phyloP scores from a whole-genome alignment of 1,140 invertebrate species.

The Papilio dardanus region DNA sequence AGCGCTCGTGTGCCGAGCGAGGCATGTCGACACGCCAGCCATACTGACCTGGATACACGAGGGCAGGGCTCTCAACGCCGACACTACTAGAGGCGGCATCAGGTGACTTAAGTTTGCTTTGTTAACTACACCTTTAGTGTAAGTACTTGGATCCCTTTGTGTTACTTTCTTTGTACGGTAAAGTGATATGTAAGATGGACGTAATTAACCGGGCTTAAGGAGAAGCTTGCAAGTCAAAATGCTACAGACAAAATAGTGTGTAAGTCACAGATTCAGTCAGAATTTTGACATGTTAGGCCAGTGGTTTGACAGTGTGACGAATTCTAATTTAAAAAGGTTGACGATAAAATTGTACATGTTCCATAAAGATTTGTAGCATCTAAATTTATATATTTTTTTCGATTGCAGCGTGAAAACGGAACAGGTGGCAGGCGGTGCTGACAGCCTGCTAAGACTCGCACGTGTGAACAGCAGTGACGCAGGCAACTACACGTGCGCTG shows the following conservation, averaged over 20 bases:
- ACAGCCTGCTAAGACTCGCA: slow-evolving; percentile 88
- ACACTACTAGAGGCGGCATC: slow-evolving; percentile 88
- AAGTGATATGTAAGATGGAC: neutral
- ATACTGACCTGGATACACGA: slow-evolving; percentile 89
- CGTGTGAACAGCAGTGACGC: slow-evolving; percentile 89
- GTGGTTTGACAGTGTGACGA: neutral
- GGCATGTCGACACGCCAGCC: slow-evolving; percentile 86
- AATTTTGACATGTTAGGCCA: neutral
- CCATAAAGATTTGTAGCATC: neutral
- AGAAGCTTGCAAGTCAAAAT: neutral
- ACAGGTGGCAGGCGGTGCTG: slow-evolving; percentile 88
- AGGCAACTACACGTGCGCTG: slow-evolving; percentile 91
- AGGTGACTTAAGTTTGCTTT: slow-evolving; percentile 77
- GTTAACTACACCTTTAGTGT: neutral
- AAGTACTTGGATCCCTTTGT: slow-evolving; percentile 13
- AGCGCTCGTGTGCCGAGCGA: slow-evolving; percentile 87
- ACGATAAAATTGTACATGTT: neutral
- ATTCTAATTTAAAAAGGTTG: neutral
- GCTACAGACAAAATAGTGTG: neutral
- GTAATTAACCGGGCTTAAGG: neutral
- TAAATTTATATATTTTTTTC: neutral
- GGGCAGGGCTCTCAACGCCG: slow-evolving; percentile 87
- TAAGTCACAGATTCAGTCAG: neutral
- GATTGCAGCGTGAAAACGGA: slow-evolving; percentile 87
- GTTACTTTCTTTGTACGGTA: neutral